Base-by-base conservation (phyloP, 2,113 vertebrate genomes). In the Caranx melampygus region DNA sequence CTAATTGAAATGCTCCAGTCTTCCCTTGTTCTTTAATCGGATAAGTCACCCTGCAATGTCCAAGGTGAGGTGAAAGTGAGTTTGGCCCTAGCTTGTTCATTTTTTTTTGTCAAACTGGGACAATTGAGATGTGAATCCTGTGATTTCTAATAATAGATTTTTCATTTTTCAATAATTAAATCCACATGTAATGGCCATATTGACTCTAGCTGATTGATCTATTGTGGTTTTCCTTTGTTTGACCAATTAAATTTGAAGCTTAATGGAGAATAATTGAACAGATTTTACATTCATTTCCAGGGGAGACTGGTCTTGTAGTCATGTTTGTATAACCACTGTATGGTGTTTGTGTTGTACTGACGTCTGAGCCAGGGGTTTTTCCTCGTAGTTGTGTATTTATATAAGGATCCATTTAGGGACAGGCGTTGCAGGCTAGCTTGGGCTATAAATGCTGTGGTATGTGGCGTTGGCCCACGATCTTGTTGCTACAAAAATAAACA, bases 21-120 rank as follows among this genome's bases (percentile, higher is more conserved):
- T 52, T 49, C 59, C 59, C 42, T 52, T 75, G 69, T 42, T 66
- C 21, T 58, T 71, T 71, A 87, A 90, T 70, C 15, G 78, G 81
- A 89, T 88, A 31, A 37, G 87, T 84, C 77, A 85, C 79, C 65
- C 75, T 69, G 21, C 52, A 79, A 57, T 37, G 44, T 66, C 47
- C 82, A 76, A 89, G 75, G 86, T 80, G 82, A 90, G 66, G 60
- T 78, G 81, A 86, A 88, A 82, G 85, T 55, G 59, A 83, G 20
- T 54, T 70, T 9, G 13, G 6, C 26, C 21, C 20, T 8, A 20
- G n/a, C 0, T 52, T 15, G 72, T 49, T 34, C 35, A 11, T 31
- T 64, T 31, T 10, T 31, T 49, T 55, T 26, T 68, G 35, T 31
- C 9, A 42, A 5, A 73, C 20, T 13, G 12, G 12, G 11, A 49